These are phyloP conservation scores for Pheosia gnoma DNA, from an alignment of 2,888 invertebrate genomes.

Conservation along the genomic window DNA sequence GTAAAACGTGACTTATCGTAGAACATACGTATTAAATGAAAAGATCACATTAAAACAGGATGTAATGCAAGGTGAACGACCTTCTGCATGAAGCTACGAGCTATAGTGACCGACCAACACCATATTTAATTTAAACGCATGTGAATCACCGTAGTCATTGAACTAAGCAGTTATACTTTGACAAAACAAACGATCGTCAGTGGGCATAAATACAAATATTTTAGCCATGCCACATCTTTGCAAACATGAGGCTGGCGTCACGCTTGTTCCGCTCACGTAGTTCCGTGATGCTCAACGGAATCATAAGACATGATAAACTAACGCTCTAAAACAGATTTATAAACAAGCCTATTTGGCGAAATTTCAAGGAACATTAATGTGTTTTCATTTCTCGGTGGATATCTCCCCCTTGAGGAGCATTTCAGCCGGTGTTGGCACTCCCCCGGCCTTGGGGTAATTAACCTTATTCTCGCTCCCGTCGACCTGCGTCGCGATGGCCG, in stretches of 20 bases:
- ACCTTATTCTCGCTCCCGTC: slow-evolving; percentile 68
- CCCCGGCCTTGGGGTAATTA: slow-evolving; percentile 77
- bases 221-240: slow-evolving; percentile 8
- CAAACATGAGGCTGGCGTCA: slow-evolving; percentile 15
- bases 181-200: slow-evolving; percentile 9
- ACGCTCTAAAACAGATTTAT: slow-evolving; percentile 26
- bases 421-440: slow-evolving; percentile 48
- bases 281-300: slow-evolving; percentile 16
- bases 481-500: slow-evolving; percentile 60
- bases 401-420: slow-evolving; percentile 34
- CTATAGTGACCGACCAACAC: slow-evolving; percentile 52
- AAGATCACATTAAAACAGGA: slow-evolving; percentile 55
- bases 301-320: slow-evolving; percentile 16
- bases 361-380: slow-evolving; percentile 43
- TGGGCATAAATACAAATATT: slow-evolving; percentile 7
- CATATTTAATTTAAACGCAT: slow-evolving; percentile 53
- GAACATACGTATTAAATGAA: slow-evolving; percentile 18
- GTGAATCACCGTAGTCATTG: slow-evolving; percentile 57
- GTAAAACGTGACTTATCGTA: not conserved
- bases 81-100: slow-evolving; percentile 55
- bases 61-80: slow-evolving; percentile 68
- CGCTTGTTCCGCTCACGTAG: slow-evolving; percentile 18
- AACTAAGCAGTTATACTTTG: slow-evolving; percentile 28
- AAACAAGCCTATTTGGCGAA: slow-evolving; percentile 43
- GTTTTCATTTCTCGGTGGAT: slow-evolving; percentile 50